Evolutionary conservation across 1,140 invertebrate species (phyloP), one percentile per base, ranked within the genome.

Genomic region (Gonatopus flavifemur): DNA sequence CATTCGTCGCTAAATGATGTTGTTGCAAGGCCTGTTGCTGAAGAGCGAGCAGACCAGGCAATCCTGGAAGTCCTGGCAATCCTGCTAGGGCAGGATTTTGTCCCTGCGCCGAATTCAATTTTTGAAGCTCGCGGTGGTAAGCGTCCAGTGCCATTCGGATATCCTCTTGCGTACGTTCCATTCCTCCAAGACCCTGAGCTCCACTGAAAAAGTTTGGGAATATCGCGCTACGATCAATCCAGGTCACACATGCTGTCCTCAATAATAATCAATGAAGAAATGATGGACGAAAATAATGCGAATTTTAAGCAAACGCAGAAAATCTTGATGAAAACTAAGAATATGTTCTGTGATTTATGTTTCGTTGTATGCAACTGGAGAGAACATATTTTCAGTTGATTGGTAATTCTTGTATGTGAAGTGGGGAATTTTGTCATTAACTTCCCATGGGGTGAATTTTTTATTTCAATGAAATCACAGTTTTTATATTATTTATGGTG

Each of bases 41-140:
- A 20, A 88, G 78, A 0, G 86, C 88, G 55, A 89, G 74, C 20
- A 89, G 78, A 36, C 86, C 82, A 20, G 84, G 84, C 44, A 87
- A 83, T 24, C 80, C 83, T 24, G 83, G 83, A 52, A 84, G 75
- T 35, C 78, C 80, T 12, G 82, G 71, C 24, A 78, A 48, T 35
- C 67, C 70, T 3, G 77, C 77, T 25, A 86, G 58, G 43, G 82
- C 80, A 15, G 83, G 80, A 53, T 84, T 79, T 59, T 74, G 78
- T 28, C 81, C 81, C 45, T 81, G 80, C 55, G 80, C 78, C 56
- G 82, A 81, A 64, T 91, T 91, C 40, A 96, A 77, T 70, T 94
- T 93, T 64, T 90, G 88, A 7, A 96, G 80, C 74, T 96, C 93
- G 30, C 93, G 83, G 66, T 94, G 91, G 71, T 94, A 94, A n/a